Evolutionary conservation across 1,140 invertebrate genomes (phyloP).

Genomic region (Drosophila sturtevanti): DNA sequence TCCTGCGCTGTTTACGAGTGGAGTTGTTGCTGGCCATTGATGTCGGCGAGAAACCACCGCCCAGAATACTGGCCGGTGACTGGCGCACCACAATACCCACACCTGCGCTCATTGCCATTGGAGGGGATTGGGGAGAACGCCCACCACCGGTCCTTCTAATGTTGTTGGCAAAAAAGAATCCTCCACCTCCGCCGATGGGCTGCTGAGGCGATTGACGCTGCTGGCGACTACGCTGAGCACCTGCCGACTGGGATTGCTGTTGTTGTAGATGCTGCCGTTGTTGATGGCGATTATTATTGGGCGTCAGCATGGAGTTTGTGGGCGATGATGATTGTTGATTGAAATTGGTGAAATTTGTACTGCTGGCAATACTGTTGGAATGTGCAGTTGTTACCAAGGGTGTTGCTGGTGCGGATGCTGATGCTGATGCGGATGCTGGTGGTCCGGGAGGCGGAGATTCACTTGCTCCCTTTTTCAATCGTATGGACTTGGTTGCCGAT

Average conservation of each 20-base stretch:
- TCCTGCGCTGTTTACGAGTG: conserved; percentile 69
- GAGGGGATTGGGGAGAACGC: conserved; percentile 57
- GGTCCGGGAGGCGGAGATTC: conserved; percentile 45
- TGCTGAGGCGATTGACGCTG: conserved; percentile 74
- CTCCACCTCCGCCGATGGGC: conserved; percentile 32
- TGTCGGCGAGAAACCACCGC: conserved; percentile 66
- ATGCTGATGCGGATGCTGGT: conserved; percentile 49
- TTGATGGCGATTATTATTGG: conserved; percentile 47
- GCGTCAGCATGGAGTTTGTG: conserved; percentile 33
- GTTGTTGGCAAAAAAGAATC: conserved; percentile 71
- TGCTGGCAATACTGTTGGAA: conserved; percentile 83
- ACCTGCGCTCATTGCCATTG: conserved; percentile 16
- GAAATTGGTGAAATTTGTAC: conserved; percentile 74
- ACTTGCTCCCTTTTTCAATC: conserved; percentile 72
- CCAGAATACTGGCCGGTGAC: conserved; percentile 75
- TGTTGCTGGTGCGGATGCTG: conserved; percentile 55
- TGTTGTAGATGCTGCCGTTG: conserved; percentile 54
- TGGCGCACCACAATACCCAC: conserved; percentile 46
- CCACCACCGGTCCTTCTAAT: conserved; percentile 49
- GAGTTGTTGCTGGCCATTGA: conserved; percentile 41
- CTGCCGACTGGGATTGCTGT: conserved; percentile 67
- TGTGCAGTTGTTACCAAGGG: conserved; percentile 79
- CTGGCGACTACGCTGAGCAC: conserved; percentile 50
- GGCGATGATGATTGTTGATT: conserved; percentile 66
- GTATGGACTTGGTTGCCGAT: conserved; percentile 78